A percentile compares a stretch with the other conserved stretches of the same genome.
These are phyloP conservation scores for Rhaphigaster nebulosa DNA, from an alignment of 2,888 invertebrate genomes.

Conservation along the genomic window DNA sequence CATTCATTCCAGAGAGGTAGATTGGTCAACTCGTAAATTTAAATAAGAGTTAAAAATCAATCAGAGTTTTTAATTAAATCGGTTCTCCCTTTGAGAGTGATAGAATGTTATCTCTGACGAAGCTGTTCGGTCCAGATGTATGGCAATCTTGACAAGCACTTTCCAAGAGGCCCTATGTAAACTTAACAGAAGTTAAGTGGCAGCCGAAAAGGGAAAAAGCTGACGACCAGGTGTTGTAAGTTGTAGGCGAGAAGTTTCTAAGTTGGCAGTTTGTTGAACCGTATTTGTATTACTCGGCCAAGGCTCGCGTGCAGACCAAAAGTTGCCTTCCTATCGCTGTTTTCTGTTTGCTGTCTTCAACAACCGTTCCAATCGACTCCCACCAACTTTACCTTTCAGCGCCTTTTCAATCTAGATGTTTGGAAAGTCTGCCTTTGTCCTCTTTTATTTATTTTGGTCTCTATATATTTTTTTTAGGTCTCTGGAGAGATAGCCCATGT, in stretches of 20 bases:
- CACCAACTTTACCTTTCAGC: slow-evolving; percentile 4
- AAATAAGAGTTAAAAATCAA: not conserved
- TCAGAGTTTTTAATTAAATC: not conserved
- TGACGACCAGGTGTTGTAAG: slow-evolving; percentile 24
- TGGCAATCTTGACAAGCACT: slow-evolving; percentile 2
- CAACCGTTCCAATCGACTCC: not conserved
- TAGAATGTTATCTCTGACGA: not conserved
- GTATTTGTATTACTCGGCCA: not conserved
- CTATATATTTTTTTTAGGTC: not conserved
- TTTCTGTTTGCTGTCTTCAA: not conserved
- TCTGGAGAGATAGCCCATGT: not conserved
- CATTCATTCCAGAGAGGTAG: no score
- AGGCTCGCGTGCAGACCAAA: slow-evolving; percentile 17
- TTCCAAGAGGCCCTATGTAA: slow-evolving; percentile 26
- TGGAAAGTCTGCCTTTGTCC: slow-evolving; percentile 7
- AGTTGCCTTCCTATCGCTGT: not conserved
- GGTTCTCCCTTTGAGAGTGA: not conserved
- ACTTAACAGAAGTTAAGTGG: slow-evolving; percentile 12
- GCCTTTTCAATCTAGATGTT: slow-evolving; percentile 29
- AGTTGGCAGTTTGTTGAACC: slow-evolving; percentile 14
- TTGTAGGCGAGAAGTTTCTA: slow-evolving; percentile 1
- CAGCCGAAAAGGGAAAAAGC: slow-evolving; percentile 18
- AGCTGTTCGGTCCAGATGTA: not conserved
- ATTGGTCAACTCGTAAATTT: no score
- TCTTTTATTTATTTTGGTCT: slow-evolving; percentile 22